A percentile compares a stretch with the other conserved stretches of the same genome.
Conservation (phyloP, 2,113 vertebrate genomes). For the Halichoerus grypus region DNA sequence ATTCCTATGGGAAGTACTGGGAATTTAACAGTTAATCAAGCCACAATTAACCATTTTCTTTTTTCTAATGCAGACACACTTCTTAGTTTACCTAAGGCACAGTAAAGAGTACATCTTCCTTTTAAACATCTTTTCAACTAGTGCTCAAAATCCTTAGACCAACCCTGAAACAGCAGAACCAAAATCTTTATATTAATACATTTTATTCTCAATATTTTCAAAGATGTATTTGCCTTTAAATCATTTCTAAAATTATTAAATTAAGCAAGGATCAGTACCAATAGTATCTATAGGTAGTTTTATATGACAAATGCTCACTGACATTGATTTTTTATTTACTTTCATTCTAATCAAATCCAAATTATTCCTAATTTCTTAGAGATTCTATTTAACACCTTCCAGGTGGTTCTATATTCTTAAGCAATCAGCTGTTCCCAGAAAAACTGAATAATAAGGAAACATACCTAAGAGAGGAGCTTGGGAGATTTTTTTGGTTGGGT, state of each 20-base stretch:
- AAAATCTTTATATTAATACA: constrained; percentile 78
- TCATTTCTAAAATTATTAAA: constrained; percentile 70
- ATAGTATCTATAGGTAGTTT: constrained; percentile 73
- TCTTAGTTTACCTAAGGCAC: constrained; percentile 76
- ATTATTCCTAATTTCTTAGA: constrained; percentile 79
- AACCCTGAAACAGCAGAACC: constrained; percentile 77
- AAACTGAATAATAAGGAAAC: constrained; percentile 86
- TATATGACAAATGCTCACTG: constrained; percentile 78
- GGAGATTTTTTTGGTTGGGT: constrained; percentile 85
- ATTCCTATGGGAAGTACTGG: constrained; percentile 68
- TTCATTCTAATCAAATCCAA: constrained; percentile 77
- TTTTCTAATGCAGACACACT: constrained; percentile 72
- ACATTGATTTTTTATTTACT: constrained; percentile 76
- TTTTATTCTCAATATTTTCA: constrained; percentile 74
- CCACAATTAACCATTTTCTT: constrained; percentile 54
- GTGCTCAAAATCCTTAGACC: constrained; percentile 74
- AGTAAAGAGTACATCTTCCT: constrained; percentile 60
- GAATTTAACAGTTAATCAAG: constrained; percentile 72
- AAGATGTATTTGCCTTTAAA: constrained; percentile 76
- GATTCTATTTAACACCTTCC: constrained; percentile 76
- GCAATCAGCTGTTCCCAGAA: constrained; percentile 85
- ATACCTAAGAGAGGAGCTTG: constrained; percentile 86
- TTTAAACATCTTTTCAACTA: constrained; percentile 79
- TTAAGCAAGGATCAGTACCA: constrained; percentile 78
- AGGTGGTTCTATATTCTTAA: constrained; percentile 82